Evolutionary conservation across 2,888 invertebrate species (phyloP), one percentile per base, ranked within the genome.

Genomic region (Noctua pronuba): DNA sequence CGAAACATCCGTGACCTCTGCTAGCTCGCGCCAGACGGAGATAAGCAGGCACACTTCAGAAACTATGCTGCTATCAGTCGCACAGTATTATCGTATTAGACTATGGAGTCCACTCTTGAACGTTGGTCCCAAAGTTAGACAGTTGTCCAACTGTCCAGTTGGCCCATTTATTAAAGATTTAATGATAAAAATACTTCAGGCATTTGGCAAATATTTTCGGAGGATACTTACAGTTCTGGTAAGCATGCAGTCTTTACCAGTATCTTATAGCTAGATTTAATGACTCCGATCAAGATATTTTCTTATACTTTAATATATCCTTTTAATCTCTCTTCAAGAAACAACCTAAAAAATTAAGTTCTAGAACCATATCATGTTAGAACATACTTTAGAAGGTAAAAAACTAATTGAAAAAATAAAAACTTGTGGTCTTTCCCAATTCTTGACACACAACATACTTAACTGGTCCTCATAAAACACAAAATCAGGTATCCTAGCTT

Each of bases 41-140:
- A 86, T 84, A 83, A 83, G 65, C 44, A 10, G 74, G 79, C 83
- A 84, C 83, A 72, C 83, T 83, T 79, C 84, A 38, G 18, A 35
- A 46, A 60, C 10, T 44, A 49, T 44, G 49, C 78, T 74, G 77
- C 70, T 71, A 71, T 71, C 1, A 10, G 55, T 72, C 46, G n/a
- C 44, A 55, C 46, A 64, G 73, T 5, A 18, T 35, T 67, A 44
- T 79, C 67, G 55, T n/a, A 21, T 5, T 2, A n/a, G 52, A 28
- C 28, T n/a, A 13, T 13, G 18, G 44, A 52, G 60, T 82, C 38
- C 18, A 13, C 24, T 52, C 24, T 55, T 28, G 6, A 55, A n/a
- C 18, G 3, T 18, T 46, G 4, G 13, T n/a, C n/a, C n/a, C n/a
- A n/a, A n/a, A n/a, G n/a, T n/a, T n/a, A n/a, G n/a, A n/a, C n/a